Conservation (phyloP, 2,888 invertebrate species). For the Cephus runcator region DNA sequence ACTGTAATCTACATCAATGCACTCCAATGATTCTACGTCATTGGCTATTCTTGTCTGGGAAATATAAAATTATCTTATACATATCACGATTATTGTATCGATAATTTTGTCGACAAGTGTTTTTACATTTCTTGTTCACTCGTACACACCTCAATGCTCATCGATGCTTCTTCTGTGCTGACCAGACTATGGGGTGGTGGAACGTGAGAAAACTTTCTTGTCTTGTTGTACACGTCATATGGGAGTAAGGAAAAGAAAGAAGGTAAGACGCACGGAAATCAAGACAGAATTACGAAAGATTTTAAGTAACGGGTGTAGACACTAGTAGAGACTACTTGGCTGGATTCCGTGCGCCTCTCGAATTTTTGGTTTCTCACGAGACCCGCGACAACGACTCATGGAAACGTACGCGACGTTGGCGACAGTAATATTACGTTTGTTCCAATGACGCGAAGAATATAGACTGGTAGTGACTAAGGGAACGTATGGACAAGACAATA, state of each 20-base stretch:
- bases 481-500: not conserved
- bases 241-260: not conserved
- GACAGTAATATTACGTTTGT: not conserved
- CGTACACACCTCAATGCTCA: not conserved
- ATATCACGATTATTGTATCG: not conserved
- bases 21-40: not conserved
- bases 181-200: not conserved
- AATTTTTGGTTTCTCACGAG: slow-evolving; percentile 3
- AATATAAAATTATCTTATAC: not conserved
- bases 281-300: slow-evolving; percentile 20
- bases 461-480: not conserved
- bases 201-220: not conserved
- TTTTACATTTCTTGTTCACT: not conserved
- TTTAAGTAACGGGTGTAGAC: slow-evolving; percentile 12
- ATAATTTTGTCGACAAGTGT: not conserved
- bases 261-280: slow-evolving; percentile 15
- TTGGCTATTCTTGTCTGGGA: not conserved
- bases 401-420: not conserved
- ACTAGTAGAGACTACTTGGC: slow-evolving; percentile 13
- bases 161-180: not conserved
- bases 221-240: not conserved
- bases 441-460: not conserved
- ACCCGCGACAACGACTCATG: not conserved
- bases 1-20: not conserved
- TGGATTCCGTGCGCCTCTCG: slow-evolving; percentile 21